phyloP scores from a whole-genome alignment of 2,888 invertebrate species.

The Gisinianus flammeolus region DNA sequence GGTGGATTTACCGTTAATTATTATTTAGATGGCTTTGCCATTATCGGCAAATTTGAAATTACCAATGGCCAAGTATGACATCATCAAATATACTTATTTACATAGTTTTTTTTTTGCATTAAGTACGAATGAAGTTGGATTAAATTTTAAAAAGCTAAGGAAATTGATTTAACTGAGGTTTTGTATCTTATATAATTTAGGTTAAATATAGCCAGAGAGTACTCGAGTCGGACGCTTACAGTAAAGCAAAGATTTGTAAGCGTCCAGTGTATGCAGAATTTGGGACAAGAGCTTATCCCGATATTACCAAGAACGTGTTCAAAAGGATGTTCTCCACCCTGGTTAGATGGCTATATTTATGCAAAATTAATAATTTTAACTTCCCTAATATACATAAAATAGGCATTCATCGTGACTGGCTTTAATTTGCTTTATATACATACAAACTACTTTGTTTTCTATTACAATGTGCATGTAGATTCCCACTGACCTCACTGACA shows the following conservation, averaged over 20 bases:
- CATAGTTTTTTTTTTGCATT: too few relatives aligned
- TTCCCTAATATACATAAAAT: background rate
- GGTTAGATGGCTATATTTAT: constrained; percentile 42
- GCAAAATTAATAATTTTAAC: background rate
- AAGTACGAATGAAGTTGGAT: too few relatives aligned
- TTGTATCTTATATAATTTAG: too few relatives aligned
- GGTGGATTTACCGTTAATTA: constrained; percentile 62
- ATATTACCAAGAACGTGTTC: constrained; percentile 51
- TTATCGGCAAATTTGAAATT: constrained; percentile 63
- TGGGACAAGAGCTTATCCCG: constrained; percentile 59
- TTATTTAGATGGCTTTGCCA: constrained; percentile 64
- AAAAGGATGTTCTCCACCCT: constrained; percentile 43
- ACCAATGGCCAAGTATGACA: constrained; percentile 60
- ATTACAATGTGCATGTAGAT: constrained; percentile 43
- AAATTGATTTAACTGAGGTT: too few relatives aligned
- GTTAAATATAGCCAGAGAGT: constrained; percentile 61
- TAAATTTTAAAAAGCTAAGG: too few relatives aligned
- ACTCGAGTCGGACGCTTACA: constrained; percentile 63
- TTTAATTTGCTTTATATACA: too few relatives aligned
- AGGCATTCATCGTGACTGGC: too few relatives aligned
- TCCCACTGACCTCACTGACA: constrained; percentile 57
- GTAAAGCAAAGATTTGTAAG: constrained; percentile 62
- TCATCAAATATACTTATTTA: background rate
- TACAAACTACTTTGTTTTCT: too few relatives aligned
- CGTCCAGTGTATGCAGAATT: constrained; percentile 64